Evolutionary conservation across 2,113 vertebrate species (phyloP).

Genomic region (Rhea americana): DNA sequence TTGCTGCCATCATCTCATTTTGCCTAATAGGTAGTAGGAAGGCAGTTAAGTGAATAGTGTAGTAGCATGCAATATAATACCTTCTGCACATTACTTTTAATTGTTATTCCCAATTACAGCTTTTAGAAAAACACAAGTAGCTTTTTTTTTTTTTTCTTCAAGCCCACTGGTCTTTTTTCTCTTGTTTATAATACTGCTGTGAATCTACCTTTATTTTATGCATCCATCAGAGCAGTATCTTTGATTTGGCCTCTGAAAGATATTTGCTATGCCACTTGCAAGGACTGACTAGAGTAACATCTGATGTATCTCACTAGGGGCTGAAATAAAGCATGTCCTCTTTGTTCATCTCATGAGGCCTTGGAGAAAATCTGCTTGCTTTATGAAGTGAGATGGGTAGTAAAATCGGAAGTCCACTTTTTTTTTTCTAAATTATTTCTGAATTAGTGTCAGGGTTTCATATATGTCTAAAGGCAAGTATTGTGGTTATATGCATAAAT

Average conservation of each 20-base stretch:
- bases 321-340: not conserved
- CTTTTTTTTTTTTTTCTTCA: not conserved
- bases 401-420: not conserved
- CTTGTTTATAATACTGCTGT: not conserved
- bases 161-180: not conserved
- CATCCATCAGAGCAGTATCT: not conserved
- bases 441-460: not conserved
- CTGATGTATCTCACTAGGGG: not conserved
- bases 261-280: not conserved
- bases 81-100: not conserved
- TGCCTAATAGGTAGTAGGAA: not conserved
- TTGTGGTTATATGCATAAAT: not conserved
- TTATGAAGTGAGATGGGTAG: not conserved
- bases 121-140: not conserved
- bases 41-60: not conserved
- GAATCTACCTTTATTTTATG: not conserved
- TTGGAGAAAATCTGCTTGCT: not conserved
- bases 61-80: not conserved
- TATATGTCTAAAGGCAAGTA: not conserved
- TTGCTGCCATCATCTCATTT: not conserved
- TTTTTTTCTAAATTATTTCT: not conserved
- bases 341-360: not conserved
- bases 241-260: not conserved
- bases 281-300: not conserved
- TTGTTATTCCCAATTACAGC: not conserved